Evolutionary conservation across 2,797 vertebrate genomes (phyloP).

Genomic region (Silurus aristotelis): DNA sequence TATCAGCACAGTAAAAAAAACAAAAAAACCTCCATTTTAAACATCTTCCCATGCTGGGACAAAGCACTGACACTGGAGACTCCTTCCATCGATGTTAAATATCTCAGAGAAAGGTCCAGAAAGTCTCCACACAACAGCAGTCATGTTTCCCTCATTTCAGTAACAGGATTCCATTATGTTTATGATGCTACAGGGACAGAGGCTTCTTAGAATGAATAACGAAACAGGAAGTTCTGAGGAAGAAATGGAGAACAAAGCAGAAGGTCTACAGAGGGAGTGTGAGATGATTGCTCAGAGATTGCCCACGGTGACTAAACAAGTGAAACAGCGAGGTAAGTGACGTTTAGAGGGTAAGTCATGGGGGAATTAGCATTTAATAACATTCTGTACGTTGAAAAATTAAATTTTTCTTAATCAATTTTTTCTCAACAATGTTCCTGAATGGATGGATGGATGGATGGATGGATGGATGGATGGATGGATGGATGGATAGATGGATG

Average conservation of each 20-base stretch:
- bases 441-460: too few species aligned
- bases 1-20: neutral
- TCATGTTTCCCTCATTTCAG: neutral
- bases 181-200: neutral
- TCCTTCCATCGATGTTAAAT: neutral
- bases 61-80: neutral
- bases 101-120: neutral
- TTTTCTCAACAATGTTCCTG: too few species aligned
- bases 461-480: too few species aligned
- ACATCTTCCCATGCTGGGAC: neutral
- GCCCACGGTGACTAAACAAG: too few species aligned
- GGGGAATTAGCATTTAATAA: too few species aligned
- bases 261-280: too few species aligned
- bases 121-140: neutral
- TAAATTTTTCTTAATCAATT: too few species aligned
- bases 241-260: neutral
- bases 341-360: too few species aligned
- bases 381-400: too few species aligned
- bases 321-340: too few species aligned
- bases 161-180: neutral
- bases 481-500: too few species aligned
- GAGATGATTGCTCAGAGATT: too few species aligned
- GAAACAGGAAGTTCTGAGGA: neutral
- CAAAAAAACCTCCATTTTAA: neutral
- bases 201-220: neutral